phyloP scores from a whole-genome alignment of 2,888 invertebrate genomes.

The Elysia crispata region DNA sequence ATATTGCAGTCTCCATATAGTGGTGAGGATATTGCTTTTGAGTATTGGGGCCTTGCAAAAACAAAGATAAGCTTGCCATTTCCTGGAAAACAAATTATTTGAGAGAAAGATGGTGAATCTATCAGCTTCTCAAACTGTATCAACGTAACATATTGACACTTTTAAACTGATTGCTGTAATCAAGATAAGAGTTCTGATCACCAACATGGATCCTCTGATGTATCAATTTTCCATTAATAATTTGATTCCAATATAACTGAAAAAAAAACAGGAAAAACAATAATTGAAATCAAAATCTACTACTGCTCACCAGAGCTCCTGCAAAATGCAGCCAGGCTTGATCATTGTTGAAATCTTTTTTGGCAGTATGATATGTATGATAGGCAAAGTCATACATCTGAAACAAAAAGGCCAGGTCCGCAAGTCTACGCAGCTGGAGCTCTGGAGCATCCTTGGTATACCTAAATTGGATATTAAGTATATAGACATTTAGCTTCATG shows the following conservation, averaged over 20 bases:
- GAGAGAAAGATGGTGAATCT: no score
- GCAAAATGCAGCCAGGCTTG: slow-evolving; percentile 98
- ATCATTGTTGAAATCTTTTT: slow-evolving; percentile 96
- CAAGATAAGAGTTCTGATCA: no score
- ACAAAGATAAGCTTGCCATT: slow-evolving; percentile 95
- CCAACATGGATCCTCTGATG: no score
- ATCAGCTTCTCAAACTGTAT: no score
- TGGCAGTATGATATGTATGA: slow-evolving; percentile 96
- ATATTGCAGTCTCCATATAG: slow-evolving; percentile 96
- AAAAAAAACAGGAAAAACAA: no score
- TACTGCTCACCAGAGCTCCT: slow-evolving; percentile 84
- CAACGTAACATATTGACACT: no score
- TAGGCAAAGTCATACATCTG: slow-evolving; percentile 94
- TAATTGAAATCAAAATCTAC: not conserved
- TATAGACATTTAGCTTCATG: slow-evolving; percentile 82
- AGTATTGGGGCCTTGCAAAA: slow-evolving; percentile 83
- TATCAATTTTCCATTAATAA: no score
- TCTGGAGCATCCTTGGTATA: slow-evolving; percentile 84
- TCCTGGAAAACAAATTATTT: slow-evolving; percentile 79
- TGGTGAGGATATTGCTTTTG: slow-evolving; percentile 79
- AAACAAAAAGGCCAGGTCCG: slow-evolving; percentile 97
- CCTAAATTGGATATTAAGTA: slow-evolving; percentile 54
- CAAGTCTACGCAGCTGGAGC: slow-evolving; percentile 92
- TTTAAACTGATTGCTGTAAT: no score
- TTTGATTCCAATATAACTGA: no score